phyloP scores from a whole-genome alignment of 2,113 vertebrate genomes.

The Apodemus speciosus region DNA sequence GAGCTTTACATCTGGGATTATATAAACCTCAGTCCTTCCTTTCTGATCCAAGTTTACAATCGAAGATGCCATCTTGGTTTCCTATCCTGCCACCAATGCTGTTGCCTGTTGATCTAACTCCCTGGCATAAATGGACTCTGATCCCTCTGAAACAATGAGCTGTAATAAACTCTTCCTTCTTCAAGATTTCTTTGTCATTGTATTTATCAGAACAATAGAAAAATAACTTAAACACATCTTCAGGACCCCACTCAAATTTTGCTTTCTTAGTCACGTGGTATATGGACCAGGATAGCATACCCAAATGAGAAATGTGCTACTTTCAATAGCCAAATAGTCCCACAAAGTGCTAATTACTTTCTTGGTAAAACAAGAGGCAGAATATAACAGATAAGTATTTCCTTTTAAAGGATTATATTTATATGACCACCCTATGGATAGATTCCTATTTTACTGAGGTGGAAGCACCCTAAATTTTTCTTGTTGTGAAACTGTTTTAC shows the following conservation, averaged over 20 bases:
- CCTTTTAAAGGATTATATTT: neutral
- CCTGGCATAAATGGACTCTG: no score
- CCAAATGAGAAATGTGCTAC: neutral
- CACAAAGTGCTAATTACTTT: neutral
- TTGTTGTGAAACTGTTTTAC: neutral
- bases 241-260: neutral
- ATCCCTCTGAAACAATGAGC: neutral
- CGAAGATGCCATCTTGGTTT: neutral
- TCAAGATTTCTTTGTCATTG: neutral
- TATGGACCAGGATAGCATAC: neutral
- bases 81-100: neutral
- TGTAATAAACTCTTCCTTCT: neutral
- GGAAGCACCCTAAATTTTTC: neutral
- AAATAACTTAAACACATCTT: neutral
- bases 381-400: neutral
- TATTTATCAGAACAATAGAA: neutral
- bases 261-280: neutral
- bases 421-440: fast-evolving
- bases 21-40: neutral
- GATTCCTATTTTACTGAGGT: neutral
- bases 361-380: neutral
- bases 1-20: neutral
- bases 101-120: neutral
- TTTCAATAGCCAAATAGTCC: neutral
- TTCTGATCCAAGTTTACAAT: neutral